Conservation (phyloP, 2,113 vertebrate genomes). For the Chloropsis hardwickii region DNA sequence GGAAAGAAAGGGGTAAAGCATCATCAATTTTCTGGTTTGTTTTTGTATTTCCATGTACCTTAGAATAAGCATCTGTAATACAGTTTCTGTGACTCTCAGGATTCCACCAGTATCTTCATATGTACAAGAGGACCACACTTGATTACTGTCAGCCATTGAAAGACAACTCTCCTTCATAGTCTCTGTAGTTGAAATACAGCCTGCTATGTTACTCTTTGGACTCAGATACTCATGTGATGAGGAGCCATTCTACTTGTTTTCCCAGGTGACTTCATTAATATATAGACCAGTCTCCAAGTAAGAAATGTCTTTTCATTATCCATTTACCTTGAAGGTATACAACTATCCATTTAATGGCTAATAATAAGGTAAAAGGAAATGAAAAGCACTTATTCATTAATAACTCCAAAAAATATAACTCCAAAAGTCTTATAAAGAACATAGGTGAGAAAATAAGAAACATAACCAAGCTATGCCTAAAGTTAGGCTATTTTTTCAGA, state of each 20-base stretch:
- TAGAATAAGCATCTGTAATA: not conserved
- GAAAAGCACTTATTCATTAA: not conserved
- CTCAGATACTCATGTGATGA: not conserved
- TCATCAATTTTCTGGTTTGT: not conserved
- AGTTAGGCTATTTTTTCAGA: not conserved
- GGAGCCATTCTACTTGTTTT: not conserved
- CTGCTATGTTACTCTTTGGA: not conserved
- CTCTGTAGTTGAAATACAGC: not conserved
- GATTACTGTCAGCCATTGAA: not conserved
- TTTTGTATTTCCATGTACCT: not conserved
- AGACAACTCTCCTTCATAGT: not conserved
- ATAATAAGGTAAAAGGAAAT: not conserved
- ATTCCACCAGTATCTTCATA: not conserved
- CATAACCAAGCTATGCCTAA: not conserved
- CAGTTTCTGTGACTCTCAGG: not conserved
- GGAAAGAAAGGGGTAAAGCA: not conserved
- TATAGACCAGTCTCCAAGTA: not conserved
- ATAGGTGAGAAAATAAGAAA: not conserved
- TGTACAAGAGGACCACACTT: not conserved
- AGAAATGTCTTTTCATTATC: not conserved
- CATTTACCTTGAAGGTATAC: not conserved
- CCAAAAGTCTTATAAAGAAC: not conserved
- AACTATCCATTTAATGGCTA: not conserved
- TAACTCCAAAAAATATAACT: not conserved
- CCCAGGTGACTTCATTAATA: not conserved